phyloP scores from a whole-genome alignment of 2,113 vertebrate genomes.

The Anarrhichthys ocellatus region DNA sequence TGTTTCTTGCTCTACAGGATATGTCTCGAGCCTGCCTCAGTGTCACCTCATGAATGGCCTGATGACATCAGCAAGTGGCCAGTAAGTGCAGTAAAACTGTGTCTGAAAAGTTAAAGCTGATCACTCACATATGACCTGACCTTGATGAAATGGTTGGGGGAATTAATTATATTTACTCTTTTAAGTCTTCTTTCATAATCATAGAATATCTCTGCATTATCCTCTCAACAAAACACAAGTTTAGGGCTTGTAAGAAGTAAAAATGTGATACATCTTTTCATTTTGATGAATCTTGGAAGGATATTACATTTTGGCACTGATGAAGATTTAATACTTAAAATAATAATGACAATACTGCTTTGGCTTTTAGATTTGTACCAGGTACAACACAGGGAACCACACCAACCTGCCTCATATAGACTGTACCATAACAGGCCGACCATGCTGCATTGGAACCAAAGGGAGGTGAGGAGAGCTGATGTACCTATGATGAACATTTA shows the following conservation, averaged over 20 bases:
- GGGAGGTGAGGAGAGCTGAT: constrained; percentile 87
- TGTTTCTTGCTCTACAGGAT: constrained; percentile 82
- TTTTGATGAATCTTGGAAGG: neutral
- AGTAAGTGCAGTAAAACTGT: constrained; percentile 80
- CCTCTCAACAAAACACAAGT: neutral
- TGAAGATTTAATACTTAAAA: neutral
- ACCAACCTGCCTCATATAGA: constrained; percentile 98
- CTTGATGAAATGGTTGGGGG: neutral
- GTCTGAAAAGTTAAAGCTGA: neutral
- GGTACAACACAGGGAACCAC: constrained; percentile 93
- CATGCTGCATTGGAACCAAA: constrained; percentile 98
- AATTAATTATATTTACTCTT: neutral
- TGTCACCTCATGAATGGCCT: constrained; percentile 94
- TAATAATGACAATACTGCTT: neutral
- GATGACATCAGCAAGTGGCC: constrained; percentile 99
- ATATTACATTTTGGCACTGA: neutral
- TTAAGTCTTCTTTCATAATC: neutral
- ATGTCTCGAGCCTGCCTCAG: constrained; percentile 95
- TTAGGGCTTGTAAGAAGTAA: neutral
- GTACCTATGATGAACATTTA: neutral
- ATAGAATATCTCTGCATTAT: neutral
- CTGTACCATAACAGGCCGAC: constrained; percentile 95
- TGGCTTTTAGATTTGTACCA: constrained; percentile 91
- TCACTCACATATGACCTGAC: neutral
- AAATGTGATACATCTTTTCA: neutral